Base-by-base conservation (phyloP, 2,797 vertebrate genomes). In the Acanthurus lineatus region DNA sequence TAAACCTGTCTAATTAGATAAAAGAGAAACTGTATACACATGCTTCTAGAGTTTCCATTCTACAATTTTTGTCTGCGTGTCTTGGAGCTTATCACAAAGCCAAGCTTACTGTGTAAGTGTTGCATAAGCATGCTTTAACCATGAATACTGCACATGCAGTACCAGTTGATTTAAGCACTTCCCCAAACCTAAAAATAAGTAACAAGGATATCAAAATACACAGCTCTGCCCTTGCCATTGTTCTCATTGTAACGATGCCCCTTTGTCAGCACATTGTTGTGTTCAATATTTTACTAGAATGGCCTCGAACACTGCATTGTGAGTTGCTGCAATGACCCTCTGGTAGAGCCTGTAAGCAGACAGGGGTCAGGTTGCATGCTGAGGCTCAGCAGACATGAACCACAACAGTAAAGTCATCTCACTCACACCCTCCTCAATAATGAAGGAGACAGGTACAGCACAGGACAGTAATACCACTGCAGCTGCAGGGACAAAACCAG, bases 351-450 rank as follows among this genome's bases (percentile, higher is more conserved):
- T 51, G 59, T 9, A 54, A 75, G 73, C 73, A 73, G 32, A 17
- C 49, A 9, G 68, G 83, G 77, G 56, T 93, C 88, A 79, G 74
- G 82, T 93, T 91, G 32, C 81, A 81, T 8, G 69, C 84, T 86
- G 81, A 91, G 75, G 62, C 76, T 89, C 58, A 78, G 84, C 82
- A 75, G 77, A 90, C 82, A 79, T 42, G 44, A 81, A 69, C 59
- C 71, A 19, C 71, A 62, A 59, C 32, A 79, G 65, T 67, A 71
- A 86, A 85, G 82, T 80, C 85, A 84, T 69, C 77, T 66, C 57
- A 82, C 73, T 77, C 57, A 85, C 70, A 82, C 25, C 76, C 74
- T 75, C 57, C 61, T 91, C 81, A 89, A 90, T 90, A 87, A 92
- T 89, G 75, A 86, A 88, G 75, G 63, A 83, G 70, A 82, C 73